Evolutionary conservation across 2,113 vertebrate species (phyloP), one percentile per base, ranked within the genome.

Genomic region (Nasalis larvatus): DNA sequence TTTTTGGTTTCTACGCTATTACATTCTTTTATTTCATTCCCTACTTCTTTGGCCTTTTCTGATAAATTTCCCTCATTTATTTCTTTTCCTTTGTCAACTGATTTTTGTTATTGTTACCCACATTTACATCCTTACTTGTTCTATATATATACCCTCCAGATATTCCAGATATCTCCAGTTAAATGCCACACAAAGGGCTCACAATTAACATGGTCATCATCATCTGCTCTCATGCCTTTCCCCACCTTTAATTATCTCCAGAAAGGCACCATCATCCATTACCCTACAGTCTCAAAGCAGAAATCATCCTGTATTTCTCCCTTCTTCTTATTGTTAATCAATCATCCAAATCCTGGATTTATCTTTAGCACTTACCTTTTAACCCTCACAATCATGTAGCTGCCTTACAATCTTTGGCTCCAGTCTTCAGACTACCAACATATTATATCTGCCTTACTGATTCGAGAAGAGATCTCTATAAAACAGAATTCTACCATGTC

Each of bases 71-170:
- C 4, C 27, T 89, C 16, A 86, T 88, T 58, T 35, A 76, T 82
- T 97, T 91, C 27, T 95, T 56, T 77, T 81, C 56, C n/a, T 93
- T 87, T 94, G n/a, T 83, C 25, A 86, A 77, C 17, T 89, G 35
- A 66, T 89, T 68, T 83, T 76, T n/a, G 30, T 69, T 85, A 60
- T 4, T 58, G 18, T 71, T 86, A 93, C 47, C 23, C 71, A 95
- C 13, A 4, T 77, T 93, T 76, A 96, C 16, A 37, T 74, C 32
- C 20, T 37, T 69, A 91, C 13, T 20, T 87, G 23, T 21, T 80
- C 23, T 88, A 13, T 27, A 54, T 54, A 52, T 49, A 88, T 0
- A 85, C 30, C n/a, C 20, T 80, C 78, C 27, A 30, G 8, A 23
- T 58, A 81, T 32, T 80, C 78, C 27, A 30, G 8, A 23, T 58